Conservation (phyloP, 2,113 vertebrate species). For the Seriola rivoliana region DNA sequence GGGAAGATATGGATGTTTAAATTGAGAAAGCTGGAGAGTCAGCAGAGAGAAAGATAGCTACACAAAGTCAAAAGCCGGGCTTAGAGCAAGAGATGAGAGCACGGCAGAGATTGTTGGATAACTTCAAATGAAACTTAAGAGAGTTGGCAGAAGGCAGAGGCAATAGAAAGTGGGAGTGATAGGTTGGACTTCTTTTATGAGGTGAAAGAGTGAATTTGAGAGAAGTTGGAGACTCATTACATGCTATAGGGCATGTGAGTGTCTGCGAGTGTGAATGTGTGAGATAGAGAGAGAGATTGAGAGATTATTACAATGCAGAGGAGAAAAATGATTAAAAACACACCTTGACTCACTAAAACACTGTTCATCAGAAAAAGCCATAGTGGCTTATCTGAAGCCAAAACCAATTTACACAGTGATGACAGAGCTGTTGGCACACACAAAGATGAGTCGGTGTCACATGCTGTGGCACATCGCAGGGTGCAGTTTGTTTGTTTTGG, state of each 20-base stretch:
- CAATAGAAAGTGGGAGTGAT: conserved; percentile 1
- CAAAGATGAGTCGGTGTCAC: not conserved
- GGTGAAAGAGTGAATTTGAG: conserved; percentile 8
- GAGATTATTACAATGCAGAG: not conserved
- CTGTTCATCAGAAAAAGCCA: not conserved
- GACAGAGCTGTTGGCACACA: not conserved
- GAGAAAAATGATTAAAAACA: not conserved
- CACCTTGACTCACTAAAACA: not conserved
- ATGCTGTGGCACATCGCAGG: not conserved
- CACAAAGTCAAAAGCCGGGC: conserved; percentile 11
- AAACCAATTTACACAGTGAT: not conserved
- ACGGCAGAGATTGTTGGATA: not conserved
- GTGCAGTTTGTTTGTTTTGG: not conserved
- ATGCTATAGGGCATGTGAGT: not conserved
- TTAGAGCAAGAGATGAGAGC: conserved; percentile 12
- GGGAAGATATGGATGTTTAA: conserved; percentile 3
- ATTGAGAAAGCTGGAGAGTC: conserved; percentile 15
- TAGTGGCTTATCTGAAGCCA: not conserved
- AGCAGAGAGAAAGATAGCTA: not conserved
- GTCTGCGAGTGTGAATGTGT: too few relatives aligned
- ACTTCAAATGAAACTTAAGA: conserved; percentile 3
- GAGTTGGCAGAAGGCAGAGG: conserved; percentile 2
- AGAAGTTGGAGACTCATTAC: not conserved
- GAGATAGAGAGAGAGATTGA: too few relatives aligned
- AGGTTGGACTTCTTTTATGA: conserved; percentile 9